Base-by-base conservation (phyloP, 1,140 invertebrate species). In the Trichonephila clavipes region DNA sequence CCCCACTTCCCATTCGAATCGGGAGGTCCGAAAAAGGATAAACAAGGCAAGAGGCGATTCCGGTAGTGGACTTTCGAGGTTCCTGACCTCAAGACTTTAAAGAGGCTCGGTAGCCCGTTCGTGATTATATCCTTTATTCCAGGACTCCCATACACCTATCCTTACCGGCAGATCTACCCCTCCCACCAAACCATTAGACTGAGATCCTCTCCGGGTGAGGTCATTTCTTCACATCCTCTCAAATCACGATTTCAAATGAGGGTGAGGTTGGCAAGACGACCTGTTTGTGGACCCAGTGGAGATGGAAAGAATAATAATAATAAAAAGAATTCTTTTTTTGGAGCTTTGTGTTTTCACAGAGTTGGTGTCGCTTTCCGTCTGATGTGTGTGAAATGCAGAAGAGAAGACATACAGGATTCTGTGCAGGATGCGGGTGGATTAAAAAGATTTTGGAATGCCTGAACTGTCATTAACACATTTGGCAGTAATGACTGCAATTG, bases 91-190 rank as follows among this genome's bases (percentile, higher is more conserved):
- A 28, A 24, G 66, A 88, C 40, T 87, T 51, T 87, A 81, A 86
- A 69, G 83, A 93, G 62, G 72, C 92, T 88, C 92, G 59, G 92
- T 93, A 92, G 92, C 92, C 19, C 18, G 92, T 87, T 88, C 92
- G 92, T 93, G 92, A 93, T 88, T 88, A 64, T 59, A 88, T 93
- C 92, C 86, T 93, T 93, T 93, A 92, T 92, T 88, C 66, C n/a
- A 69, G 16, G 82, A 69, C 81, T 69, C 90, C 62, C 51, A n/a
- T 92, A 59, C 90, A 82, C 90, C 82, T 92, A 85, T 92, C 89
- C 69, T 91, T 91, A 64, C 77, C 34, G 24, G 19, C 69, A 51
- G 62, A 59, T 77, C 61, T 61, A 59, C 92, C 92, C 92, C 92
- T 93, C 92, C 92, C 92, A 81, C 58, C 62, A 51, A 64, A 40